Base-by-base conservation (phyloP, 2,797 vertebrate genomes). In the Euthynnus affinis region DNA sequence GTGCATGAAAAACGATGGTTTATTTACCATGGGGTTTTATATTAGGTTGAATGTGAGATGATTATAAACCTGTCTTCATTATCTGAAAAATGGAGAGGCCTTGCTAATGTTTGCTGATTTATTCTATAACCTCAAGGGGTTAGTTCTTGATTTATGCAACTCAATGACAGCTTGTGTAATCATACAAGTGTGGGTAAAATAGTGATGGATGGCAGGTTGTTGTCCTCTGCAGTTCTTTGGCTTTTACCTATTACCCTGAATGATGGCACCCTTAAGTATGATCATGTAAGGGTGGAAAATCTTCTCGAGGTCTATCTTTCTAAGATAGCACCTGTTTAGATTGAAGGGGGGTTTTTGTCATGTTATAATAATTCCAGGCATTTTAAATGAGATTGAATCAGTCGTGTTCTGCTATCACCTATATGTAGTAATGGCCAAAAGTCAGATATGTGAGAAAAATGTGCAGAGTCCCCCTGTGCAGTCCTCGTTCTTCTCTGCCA, bases 1-100 rank as follows among this genome's bases (percentile, higher is more conserved):
- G 78, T 49, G 67, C 87, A 77, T 92, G 83, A 88, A 81, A 87
- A 92, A 90, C 40, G 76, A 78, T 12, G 71, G 80, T 90, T 90
- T 90, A 88, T 92, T 92, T 85, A 90, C 83, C 69, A 63, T 69
- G 82, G 83, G 89, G 74, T 87, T 87, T 91, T 91, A 84, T 90
- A 92, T 89, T 79, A 85, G 84, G 82, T 70, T 86, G 89, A 93
- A 89, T 91, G 88, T 75, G 74, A 85, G 85, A 85, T 92, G 89
- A 93, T 91, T 92, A 88, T 92, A 93, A 92, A 93, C 71, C 90
- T 93, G 90, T 93, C 92, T 86, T 93, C 85, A 89, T 94, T 91
- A 91, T 88, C 90, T 91, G 86, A 92, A 87, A 92, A 92, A 93
- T 91, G 87, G 83, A 78, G 81, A 81, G 85, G 87, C 65, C 87